These are phyloP conservation scores for Planiliza haematocheilus DNA, from an alignment of 2,113 vertebrate genomes.

Conservation along the genomic window DNA sequence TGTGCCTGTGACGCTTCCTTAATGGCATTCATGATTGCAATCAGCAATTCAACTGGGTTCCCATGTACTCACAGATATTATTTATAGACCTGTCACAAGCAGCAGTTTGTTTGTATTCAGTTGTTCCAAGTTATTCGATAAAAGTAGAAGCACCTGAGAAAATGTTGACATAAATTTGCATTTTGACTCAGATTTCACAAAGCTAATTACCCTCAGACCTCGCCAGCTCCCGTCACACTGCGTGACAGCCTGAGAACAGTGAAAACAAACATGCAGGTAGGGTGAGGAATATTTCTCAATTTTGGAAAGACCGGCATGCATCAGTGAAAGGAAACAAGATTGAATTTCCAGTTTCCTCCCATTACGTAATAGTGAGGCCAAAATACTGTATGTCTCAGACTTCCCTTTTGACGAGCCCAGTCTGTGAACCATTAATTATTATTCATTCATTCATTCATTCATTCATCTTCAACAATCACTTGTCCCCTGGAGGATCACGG, in stretches of 20 bases:
- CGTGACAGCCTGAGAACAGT: constrained; percentile 39
- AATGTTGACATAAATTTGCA: constrained; percentile 70
- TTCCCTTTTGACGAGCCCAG: not conserved
- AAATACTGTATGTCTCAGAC: not conserved
- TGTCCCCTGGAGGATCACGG: no score
- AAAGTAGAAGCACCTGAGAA: constrained; percentile 67
- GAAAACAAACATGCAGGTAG: constrained; percentile 1
- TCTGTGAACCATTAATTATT: not conserved
- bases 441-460: no score
- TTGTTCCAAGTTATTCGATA: constrained; percentile 52
- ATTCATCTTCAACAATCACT: no score
- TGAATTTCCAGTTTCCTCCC: constrained; percentile 8
- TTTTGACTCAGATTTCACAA: constrained; percentile 63
- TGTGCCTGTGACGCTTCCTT: constrained; percentile 39
- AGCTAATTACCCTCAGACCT: constrained; percentile 70
- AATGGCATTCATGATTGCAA: constrained; percentile 58
- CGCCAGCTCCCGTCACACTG: constrained; percentile 37
- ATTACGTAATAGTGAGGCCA: constrained; percentile 8
- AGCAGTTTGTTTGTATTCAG: constrained; percentile 55
- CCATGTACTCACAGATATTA: constrained; percentile 30
- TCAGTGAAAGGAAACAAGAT: not conserved
- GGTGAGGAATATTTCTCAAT: constrained; percentile 27
- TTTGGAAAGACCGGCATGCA: constrained; percentile 24
- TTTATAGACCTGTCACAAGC: constrained; percentile 66
- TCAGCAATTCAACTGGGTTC: constrained; percentile 52